phyloP scores from a whole-genome alignment of 2,888 invertebrate genomes.

The Parnassius glacialis region DNA sequence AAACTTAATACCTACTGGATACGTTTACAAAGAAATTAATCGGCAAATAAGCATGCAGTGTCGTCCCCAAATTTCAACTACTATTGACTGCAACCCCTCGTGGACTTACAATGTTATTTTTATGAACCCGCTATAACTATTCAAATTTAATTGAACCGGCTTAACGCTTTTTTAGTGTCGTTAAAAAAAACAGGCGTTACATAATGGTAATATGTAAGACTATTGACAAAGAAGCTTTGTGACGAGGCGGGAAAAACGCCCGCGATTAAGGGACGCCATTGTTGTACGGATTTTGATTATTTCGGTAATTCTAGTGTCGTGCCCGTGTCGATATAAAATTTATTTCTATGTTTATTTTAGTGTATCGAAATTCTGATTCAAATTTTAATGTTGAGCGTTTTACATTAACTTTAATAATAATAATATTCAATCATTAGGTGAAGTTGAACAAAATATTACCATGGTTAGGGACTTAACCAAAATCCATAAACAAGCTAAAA shows the following conservation, averaged over 20 bases:
- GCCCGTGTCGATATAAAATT: slow-evolving; percentile 32
- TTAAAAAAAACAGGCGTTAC: slow-evolving; percentile 35
- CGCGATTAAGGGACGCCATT: slow-evolving; percentile 71
- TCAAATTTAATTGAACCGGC: slow-evolving; percentile 73
- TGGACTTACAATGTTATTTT: slow-evolving; percentile 68
- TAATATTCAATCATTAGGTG: too few species aligned
- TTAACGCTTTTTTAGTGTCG: slow-evolving; percentile 46
- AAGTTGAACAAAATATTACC: too few species aligned
- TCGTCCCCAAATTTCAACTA: slow-evolving; percentile 39
- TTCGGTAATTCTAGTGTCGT: slow-evolving; percentile 51
- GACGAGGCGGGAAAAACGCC: slow-evolving; percentile 54
- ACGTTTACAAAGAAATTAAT: slow-evolving; percentile 56
- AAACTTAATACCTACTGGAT: slow-evolving; percentile 42
- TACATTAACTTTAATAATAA: too few species aligned
- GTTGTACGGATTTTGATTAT: slow-evolving; percentile 71
- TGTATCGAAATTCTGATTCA: too few species aligned
- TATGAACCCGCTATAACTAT: slow-evolving; percentile 60
- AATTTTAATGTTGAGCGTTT: too few species aligned
- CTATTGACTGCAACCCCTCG: slow-evolving; percentile 51
- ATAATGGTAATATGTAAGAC: slow-evolving; percentile 49
- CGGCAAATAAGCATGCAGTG: slow-evolving; percentile 47
- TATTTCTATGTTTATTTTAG: too few species aligned
- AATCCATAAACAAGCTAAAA: not conserved
- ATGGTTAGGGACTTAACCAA: too few species aligned
- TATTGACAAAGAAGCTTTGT: slow-evolving; percentile 67